Conservation (phyloP, 2,113 vertebrate species). For the Bucco capensis region DNA sequence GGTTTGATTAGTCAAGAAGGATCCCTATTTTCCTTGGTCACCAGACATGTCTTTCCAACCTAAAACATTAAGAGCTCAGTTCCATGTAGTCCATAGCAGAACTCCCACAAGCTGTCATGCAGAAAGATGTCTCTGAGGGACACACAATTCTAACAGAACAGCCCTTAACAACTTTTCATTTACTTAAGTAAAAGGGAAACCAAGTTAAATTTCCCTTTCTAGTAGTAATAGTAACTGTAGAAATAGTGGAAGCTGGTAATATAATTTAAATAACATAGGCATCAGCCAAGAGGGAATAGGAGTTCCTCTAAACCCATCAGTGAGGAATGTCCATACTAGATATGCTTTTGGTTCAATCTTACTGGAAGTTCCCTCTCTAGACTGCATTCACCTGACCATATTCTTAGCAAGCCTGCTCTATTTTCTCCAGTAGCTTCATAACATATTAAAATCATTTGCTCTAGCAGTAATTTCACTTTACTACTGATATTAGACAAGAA, state of each 20-base stretch:
- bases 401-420: background rate
- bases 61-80: background rate
- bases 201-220: background rate
- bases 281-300: background rate
- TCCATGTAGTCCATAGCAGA: background rate
- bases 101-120: background rate
- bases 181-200: background rate
- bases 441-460: background rate
- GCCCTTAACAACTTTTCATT: background rate
- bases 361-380: background rate
- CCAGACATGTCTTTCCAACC: background rate
- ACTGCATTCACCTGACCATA: background rate
- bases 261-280: slow-evolving; percentile 1
- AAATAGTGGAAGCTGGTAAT: background rate
- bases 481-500: background rate
- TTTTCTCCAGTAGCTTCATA: background rate
- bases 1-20: background rate
- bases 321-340: background rate
- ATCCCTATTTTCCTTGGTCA: background rate
- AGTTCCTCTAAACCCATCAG: background rate
- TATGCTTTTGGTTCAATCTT: background rate
- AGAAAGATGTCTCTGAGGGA: background rate
- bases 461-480: background rate
- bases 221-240: background rate
- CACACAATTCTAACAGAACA: background rate